phyloP scores from a whole-genome alignment of 1,140 invertebrate genomes.

The Lepidurus arcticus region DNA sequence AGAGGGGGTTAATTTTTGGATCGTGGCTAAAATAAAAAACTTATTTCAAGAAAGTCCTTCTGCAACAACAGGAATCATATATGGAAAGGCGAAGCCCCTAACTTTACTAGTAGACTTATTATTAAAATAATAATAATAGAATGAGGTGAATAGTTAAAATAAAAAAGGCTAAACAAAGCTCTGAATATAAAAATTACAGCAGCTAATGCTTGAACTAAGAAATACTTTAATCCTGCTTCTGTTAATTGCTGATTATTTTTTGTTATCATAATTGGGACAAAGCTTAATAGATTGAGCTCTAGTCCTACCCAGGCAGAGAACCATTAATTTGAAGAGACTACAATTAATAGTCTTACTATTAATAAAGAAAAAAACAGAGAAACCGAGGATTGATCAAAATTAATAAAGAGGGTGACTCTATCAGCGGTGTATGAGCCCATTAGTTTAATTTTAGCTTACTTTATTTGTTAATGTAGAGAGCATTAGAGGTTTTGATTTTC shows the following conservation, averaged over 20 bases:
- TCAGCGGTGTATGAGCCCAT: constrained; percentile 49
- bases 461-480: constrained; percentile 51
- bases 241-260: background rate
- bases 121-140: background rate
- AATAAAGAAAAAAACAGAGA: constrained; percentile 47
- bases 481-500: constrained; percentile 53
- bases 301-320: background rate
- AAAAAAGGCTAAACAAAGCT: background rate
- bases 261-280: background rate
- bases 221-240: constrained; percentile 5
- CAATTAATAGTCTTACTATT: constrained; percentile 39
- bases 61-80: background rate
- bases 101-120: background rate
- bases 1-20: background rate
- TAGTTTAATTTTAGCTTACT: constrained; percentile 49
- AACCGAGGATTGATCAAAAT: constrained; percentile 35
- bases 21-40: background rate
- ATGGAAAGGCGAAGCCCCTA: background rate
- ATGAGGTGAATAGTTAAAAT: background rate
- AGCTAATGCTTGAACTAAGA: constrained; percentile 22
- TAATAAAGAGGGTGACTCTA: constrained; percentile 41
- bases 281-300: background rate
- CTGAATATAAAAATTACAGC: background rate
- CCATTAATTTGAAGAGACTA: background rate
- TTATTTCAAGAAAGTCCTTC: background rate